phyloP scores from a whole-genome alignment of 2,797 vertebrate species.

The Morelia viridis region DNA sequence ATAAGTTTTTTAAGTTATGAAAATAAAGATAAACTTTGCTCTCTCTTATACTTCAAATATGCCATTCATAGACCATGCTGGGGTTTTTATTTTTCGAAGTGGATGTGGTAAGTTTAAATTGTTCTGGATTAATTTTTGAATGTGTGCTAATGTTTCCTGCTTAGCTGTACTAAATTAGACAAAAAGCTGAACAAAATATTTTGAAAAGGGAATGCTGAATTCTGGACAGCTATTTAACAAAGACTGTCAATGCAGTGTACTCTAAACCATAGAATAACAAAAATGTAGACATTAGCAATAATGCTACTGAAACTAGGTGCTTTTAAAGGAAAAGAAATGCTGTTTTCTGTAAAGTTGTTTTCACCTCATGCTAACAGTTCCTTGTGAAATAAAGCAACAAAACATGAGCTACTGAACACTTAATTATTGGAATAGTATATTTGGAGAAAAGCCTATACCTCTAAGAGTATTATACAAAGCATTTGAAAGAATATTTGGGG shows the following conservation, averaged over 20 bases:
- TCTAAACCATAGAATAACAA: constrained; percentile 38
- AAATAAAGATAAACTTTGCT: constrained; percentile 80
- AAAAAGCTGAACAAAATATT: constrained; percentile 39
- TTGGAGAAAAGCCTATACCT: background rate
- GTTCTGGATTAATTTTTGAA: constrained; percentile 66
- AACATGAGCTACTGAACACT: constrained; percentile 16
- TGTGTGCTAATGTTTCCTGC: constrained; percentile 50
- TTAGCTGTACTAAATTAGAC: constrained; percentile 50
- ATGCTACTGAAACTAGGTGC: constrained; percentile 42
- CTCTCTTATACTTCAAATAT: constrained; percentile 74
- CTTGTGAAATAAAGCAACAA: constrained; percentile 15
- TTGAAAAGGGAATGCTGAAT: constrained; percentile 49
- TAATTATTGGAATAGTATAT: background rate
- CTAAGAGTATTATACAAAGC: background rate
- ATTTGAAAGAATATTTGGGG: background rate
- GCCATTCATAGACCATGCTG: constrained; percentile 73
- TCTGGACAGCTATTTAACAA: constrained; percentile 50
- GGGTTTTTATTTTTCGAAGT: constrained; percentile 74
- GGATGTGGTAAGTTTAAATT: constrained; percentile 76
- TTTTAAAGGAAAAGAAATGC: constrained; percentile 33
- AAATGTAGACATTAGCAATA: constrained; percentile 52
- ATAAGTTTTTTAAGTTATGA: constrained; percentile 72
- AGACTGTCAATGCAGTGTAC: constrained; percentile 42
- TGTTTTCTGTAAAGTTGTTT: constrained; percentile 17
- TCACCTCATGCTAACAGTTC: constrained; percentile 31